Percentiles rank a stretch among this genome's conserved stretches.
Evolutionary conservation across 2,797 vertebrate genomes (phyloP).

Genomic region (Eospalax fontanierii): DNA sequence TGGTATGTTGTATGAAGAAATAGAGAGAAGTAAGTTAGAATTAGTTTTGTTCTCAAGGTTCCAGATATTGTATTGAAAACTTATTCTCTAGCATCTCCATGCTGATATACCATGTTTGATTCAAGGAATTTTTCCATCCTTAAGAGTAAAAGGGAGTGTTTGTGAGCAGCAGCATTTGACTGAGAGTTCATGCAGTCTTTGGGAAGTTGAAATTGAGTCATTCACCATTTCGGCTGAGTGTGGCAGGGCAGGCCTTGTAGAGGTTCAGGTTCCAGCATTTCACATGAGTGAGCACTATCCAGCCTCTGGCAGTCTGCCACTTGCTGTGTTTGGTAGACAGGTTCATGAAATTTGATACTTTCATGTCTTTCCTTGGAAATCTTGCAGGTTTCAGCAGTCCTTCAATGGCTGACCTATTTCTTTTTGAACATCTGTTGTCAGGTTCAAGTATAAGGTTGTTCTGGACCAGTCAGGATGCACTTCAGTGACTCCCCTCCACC

Average conservation of each 20-base stretch:
- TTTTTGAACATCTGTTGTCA: constrained; percentile 43
- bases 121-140: constrained; percentile 37
- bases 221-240: not conserved
- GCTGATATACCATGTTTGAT: constrained; percentile 18
- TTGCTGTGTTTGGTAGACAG: constrained; percentile 66
- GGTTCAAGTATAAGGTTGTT: constrained; percentile 13
- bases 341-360: constrained; percentile 74
- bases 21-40: not conserved
- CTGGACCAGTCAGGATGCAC: not conserved
- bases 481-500: not conserved
- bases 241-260: not conserved
- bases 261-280: constrained; percentile 64
- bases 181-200: not conserved
- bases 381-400: constrained; percentile 42
- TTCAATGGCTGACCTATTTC: constrained; percentile 56
- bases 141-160: constrained; percentile 60
- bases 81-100: not conserved
- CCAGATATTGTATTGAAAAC: not conserved
- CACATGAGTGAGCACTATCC: constrained; percentile 51
- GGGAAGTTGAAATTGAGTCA: constrained; percentile 58
- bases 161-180: constrained; percentile 28
- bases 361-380: constrained; percentile 69
- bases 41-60: not conserved
- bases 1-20: not conserved
- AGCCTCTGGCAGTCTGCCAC: constrained; percentile 74